phyloP scores from a whole-genome alignment of 2,113 vertebrate genomes.

The Galemys pyrenaicus region DNA sequence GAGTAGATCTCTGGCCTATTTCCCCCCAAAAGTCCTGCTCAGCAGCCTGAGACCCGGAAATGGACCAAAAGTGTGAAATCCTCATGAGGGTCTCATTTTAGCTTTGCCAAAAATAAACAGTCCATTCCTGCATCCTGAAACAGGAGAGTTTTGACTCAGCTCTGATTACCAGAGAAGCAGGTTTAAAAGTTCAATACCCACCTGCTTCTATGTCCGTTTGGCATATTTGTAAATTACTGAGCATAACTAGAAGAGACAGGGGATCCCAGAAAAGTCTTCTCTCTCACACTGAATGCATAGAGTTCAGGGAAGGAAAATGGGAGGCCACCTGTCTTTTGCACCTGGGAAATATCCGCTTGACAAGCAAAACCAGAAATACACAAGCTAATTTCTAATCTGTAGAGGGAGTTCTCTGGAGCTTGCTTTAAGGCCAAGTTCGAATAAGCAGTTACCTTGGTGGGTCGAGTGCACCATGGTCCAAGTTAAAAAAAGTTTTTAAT shows the following conservation, averaged over 20 bases:
- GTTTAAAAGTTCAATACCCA: constrained; percentile 61
- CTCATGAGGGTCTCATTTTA: constrained; percentile 57
- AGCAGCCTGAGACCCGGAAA: constrained; percentile 55
- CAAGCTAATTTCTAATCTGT: constrained; percentile 46
- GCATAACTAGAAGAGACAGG: not conserved
- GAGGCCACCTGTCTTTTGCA: constrained; percentile 48
- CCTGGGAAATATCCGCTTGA: constrained; percentile 58
- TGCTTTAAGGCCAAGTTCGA: constrained; percentile 1
- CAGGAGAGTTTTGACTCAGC: constrained; percentile 41
- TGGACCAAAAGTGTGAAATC: constrained; percentile 57
- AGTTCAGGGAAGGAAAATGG: not conserved
- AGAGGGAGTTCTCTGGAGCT: not conserved
- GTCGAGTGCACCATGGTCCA: not conserved
- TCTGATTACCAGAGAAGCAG: constrained; percentile 26
- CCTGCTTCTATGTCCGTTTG: constrained; percentile 27
- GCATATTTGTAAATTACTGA: constrained; percentile 51
- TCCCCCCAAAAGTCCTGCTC: constrained; percentile 34
- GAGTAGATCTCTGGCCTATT: constrained; percentile 55
- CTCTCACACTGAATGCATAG: not conserved
- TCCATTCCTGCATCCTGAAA: constrained; percentile 41
- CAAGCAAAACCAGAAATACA: not conserved
- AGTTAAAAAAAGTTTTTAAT: not conserved
- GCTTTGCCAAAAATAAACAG: constrained; percentile 58
- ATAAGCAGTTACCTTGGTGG: constrained; percentile 7
- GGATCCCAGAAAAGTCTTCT: not conserved